Percentiles rank a stretch among this genome's conserved stretches.
These are phyloP conservation scores for Sphaerodactylus townsendi DNA, from an alignment of 2,113 vertebrate species.

Conservation along the genomic window DNA sequence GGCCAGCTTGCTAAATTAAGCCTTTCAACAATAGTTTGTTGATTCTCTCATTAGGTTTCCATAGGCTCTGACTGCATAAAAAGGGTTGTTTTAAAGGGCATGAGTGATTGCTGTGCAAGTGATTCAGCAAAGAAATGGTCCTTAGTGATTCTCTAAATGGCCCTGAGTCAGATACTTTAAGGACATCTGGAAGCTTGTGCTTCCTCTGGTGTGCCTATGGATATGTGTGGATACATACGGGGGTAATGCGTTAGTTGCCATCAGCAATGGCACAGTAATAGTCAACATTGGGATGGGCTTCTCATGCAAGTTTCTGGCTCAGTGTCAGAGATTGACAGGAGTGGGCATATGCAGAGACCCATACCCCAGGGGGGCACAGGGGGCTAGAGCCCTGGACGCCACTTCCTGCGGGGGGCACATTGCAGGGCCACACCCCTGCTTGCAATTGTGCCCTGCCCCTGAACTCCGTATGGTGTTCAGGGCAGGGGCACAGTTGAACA, in stretches of 20 bases:
- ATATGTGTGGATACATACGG: rapidly evolving
- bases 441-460: too few relatives aligned
- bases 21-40: conserved; percentile 60
- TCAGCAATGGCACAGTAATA: neutral
- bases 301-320: neutral
- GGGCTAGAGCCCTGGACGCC: too few relatives aligned
- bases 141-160: rapidly evolving
- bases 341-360: neutral
- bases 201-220: neutral
- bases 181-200: rapidly evolving
- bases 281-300: neutral
- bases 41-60: conserved; percentile 61
- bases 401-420: too few relatives aligned
- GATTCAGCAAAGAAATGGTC: neutral
- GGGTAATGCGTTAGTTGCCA: rapidly evolving
- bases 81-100: conserved; percentile 24
- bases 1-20: conserved; percentile 54
- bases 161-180: rapidly evolving
- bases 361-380: too few relatives aligned
- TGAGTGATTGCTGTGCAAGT: conserved; percentile 13
- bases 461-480: too few relatives aligned
- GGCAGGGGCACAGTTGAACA: too few relatives aligned
- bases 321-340: neutral
- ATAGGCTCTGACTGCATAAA: conserved; percentile 31
- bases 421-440: too few relatives aligned